Percentiles rank a stretch among this genome's conserved stretches.
phyloP scores from a whole-genome alignment of 2,113 vertebrate species.

The Callipepla squamata region DNA sequence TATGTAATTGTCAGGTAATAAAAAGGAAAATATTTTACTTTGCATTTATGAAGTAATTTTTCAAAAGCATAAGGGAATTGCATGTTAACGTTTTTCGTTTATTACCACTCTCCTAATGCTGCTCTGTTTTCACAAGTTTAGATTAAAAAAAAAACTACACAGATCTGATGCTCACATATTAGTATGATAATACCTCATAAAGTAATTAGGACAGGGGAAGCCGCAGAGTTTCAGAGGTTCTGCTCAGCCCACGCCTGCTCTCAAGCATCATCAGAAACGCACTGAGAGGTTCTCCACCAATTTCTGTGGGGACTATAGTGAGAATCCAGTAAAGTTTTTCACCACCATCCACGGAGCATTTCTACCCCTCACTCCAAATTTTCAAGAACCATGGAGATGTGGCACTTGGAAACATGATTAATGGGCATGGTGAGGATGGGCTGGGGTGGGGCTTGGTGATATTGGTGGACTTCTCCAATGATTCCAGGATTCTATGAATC shows the following conservation, averaged over 20 bases:
- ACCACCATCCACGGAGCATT: not conserved
- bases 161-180: slow-evolving; percentile 62
- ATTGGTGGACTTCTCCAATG: not conserved
- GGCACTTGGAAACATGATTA: too few species aligned
- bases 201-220: slow-evolving; percentile 70
- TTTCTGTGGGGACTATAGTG: not conserved
- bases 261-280: slow-evolving; percentile 4
- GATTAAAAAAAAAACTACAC: slow-evolving; percentile 7
- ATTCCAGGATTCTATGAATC: not conserved
- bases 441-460: not conserved
- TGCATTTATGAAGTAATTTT: slow-evolving; percentile 87
- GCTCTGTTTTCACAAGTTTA: slow-evolving; percentile 81
- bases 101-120: slow-evolving; percentile 81
- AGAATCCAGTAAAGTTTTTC: fast-evolving
- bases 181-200: slow-evolving; percentile 66
- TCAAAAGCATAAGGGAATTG: slow-evolving; percentile 87
- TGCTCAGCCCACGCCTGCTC: not conserved
- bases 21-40: slow-evolving; percentile 87
- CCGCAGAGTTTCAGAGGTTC: not conserved
- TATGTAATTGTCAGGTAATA: slow-evolving; percentile 90
- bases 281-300: not conserved
- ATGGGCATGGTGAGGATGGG: not conserved
- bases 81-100: slow-evolving; percentile 83
- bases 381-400: not conserved
- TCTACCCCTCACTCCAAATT: too few species aligned